phyloP scores from a whole-genome alignment of 2,888 invertebrate genomes.

The Cephus pulcher region DNA sequence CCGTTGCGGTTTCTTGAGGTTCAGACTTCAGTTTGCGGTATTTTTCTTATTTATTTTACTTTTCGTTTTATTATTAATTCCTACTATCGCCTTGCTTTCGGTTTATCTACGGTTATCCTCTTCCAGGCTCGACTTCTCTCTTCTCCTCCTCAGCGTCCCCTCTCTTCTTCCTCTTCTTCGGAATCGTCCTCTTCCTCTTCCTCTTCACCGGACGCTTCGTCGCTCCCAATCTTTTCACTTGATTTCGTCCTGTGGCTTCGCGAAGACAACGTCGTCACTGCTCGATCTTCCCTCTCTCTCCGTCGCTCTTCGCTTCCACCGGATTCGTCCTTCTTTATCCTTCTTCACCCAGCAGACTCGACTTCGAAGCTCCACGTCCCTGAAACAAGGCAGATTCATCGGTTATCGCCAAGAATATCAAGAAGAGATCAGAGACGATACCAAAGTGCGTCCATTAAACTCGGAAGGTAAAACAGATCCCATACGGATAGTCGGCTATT shows the following conservation, averaged over 20 bases:
- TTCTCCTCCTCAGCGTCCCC: background rate
- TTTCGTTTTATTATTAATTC: background rate
- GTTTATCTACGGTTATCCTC: background rate
- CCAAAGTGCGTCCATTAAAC: too few species aligned
- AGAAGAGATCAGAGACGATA: too few species aligned
- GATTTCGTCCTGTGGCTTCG: background rate
- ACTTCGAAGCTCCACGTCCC: background rate
- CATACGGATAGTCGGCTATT: too few species aligned
- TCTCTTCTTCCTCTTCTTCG: background rate
- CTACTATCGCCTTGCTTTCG: slow-evolving; percentile 11
- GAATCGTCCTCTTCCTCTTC: background rate
- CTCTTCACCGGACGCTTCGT: background rate
- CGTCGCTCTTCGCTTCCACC: background rate
- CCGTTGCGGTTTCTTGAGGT: slow-evolving; percentile 25
- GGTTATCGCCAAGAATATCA: too few species aligned
- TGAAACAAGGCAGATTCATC: slow-evolving; percentile 5
- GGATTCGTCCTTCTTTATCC: too few species aligned
- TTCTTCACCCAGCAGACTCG: too few species aligned
- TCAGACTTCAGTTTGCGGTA: slow-evolving; percentile 26
- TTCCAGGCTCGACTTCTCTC: background rate
- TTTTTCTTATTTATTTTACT: slow-evolving; percentile 14
- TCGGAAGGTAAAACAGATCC: too few species aligned
- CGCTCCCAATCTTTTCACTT: background rate
- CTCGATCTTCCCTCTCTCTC: slow-evolving; percentile 7
- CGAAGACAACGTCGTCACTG: slow-evolving; percentile 6